phyloP scores from a whole-genome alignment of 1,140 invertebrate species.

The Eufriesea mexicana region DNA sequence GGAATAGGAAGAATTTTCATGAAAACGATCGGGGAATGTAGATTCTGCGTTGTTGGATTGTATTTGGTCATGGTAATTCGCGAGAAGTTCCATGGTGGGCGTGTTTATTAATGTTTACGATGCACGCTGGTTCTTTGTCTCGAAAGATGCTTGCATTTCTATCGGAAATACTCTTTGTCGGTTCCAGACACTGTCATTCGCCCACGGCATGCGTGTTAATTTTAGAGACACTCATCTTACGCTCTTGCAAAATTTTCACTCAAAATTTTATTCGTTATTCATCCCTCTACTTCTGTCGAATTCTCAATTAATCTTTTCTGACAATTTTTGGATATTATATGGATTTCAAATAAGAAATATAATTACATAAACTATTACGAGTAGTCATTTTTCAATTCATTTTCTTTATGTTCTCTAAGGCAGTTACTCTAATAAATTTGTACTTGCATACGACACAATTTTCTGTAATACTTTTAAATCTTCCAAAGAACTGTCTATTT shows the following conservation, averaged over 20 bases:
- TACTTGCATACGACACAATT: no score
- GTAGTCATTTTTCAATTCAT: no score
- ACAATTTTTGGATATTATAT: no score
- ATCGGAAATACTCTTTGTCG: background rate
- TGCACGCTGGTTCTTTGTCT: background rate
- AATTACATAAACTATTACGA: no score
- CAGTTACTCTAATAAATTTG: no score
- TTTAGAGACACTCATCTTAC: background rate
- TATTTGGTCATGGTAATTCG: background rate
- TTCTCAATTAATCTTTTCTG: no score
- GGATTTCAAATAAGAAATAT: no score
- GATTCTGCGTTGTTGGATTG: background rate
- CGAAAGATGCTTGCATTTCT: background rate
- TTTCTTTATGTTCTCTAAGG: no score
- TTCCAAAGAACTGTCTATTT: no score
- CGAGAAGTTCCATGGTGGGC: background rate
- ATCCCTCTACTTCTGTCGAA: no score
- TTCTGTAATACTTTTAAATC: no score
- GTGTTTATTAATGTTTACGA: background rate
- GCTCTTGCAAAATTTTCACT: background rate
- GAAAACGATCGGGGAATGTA: background rate
- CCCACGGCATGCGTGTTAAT: background rate
- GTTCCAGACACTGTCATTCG: background rate
- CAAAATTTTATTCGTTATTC: no score
- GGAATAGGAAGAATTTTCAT: background rate